phyloP scores from a whole-genome alignment of 2,797 vertebrate species.

The Nannoperca australis region DNA sequence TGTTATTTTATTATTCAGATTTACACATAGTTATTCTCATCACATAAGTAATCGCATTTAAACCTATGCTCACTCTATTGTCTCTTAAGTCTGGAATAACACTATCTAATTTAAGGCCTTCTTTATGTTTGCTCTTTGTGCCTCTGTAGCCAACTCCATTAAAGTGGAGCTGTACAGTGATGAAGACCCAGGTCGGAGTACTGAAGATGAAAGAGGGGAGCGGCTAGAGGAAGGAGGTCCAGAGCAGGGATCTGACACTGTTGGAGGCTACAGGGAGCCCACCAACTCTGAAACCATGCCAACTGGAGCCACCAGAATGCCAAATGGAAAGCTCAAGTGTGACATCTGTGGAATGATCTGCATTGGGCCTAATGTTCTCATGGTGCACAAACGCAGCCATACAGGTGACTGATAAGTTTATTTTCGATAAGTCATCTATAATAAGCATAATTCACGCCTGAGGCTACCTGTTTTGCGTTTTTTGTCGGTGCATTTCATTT shows the following conservation, averaged over 20 bases:
- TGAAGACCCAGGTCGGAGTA: constrained; percentile 91
- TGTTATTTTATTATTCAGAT: constrained; percentile 7
- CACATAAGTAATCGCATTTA: not conserved
- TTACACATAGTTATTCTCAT: not conserved
- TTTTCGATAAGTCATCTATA: constrained; percentile 3
- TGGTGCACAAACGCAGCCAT: constrained; percentile 98
- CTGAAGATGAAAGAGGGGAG: constrained; percentile 89
- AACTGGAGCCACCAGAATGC: constrained; percentile 91
- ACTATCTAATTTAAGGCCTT: not conserved
- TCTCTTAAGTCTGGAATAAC: not conserved
- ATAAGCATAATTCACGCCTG: not conserved
- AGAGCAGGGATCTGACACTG: constrained; percentile 84
- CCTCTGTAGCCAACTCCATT: constrained; percentile 92
- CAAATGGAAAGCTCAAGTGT: constrained; percentile 97
- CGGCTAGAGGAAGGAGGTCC: constrained; percentile 88
- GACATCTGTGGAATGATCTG: constrained; percentile 98
- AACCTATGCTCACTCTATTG: not conserved
- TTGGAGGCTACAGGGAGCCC: constrained; percentile 89
- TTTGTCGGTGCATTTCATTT: not conserved
- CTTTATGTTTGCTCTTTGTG: constrained; percentile 22
- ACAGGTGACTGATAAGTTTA: constrained; percentile 86
- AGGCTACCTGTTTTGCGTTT: too few relatives aligned
- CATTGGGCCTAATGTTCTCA: constrained; percentile 96
- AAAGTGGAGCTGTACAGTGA: constrained; percentile 99
- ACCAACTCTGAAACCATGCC: constrained; percentile 88